Conservation (phyloP, 2,113 vertebrate genomes). For the Etheostoma spectabile region DNA sequence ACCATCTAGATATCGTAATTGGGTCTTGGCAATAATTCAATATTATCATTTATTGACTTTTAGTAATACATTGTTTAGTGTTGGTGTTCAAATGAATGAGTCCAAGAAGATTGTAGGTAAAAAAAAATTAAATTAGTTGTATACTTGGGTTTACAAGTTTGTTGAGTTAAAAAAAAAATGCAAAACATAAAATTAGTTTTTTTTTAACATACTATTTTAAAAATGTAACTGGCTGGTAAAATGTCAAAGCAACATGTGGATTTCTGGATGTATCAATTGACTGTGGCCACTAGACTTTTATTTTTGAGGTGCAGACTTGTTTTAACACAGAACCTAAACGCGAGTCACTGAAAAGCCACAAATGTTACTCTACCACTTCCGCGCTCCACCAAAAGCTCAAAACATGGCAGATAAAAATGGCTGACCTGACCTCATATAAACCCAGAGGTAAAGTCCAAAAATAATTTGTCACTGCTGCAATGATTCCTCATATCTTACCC, state of each 20-base stretch:
- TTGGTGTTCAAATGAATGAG: background rate
- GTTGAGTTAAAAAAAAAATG: too few relatives aligned
- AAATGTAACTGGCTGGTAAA: background rate
- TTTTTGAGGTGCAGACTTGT: slow-evolving; percentile 14
- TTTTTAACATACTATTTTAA: background rate
- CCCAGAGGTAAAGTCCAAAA: slow-evolving; percentile 54
- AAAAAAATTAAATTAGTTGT: background rate
- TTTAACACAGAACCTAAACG: slow-evolving; percentile 27
- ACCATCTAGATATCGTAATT: background rate
- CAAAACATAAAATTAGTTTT: too few relatives aligned
- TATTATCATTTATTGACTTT: background rate
- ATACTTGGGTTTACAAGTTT: background rate
- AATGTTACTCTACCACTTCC: background rate
- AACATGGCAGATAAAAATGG: slow-evolving; percentile 57
- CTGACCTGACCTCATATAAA: slow-evolving; percentile 38
- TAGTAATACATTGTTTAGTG: background rate
- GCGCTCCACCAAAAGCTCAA: slow-evolving; percentile 23
- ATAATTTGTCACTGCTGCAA: slow-evolving; percentile 63
- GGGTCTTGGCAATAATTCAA: background rate
- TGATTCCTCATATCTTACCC: slow-evolving; percentile 30
- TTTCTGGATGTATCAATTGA: background rate
- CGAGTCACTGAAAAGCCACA: slow-evolving; percentile 41
- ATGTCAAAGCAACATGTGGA: background rate
- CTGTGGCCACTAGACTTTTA: background rate
- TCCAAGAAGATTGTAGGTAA: background rate